Evolutionary conservation across 2,113 vertebrate species (phyloP).

Genomic region (Agapornis roseicollis): DNA sequence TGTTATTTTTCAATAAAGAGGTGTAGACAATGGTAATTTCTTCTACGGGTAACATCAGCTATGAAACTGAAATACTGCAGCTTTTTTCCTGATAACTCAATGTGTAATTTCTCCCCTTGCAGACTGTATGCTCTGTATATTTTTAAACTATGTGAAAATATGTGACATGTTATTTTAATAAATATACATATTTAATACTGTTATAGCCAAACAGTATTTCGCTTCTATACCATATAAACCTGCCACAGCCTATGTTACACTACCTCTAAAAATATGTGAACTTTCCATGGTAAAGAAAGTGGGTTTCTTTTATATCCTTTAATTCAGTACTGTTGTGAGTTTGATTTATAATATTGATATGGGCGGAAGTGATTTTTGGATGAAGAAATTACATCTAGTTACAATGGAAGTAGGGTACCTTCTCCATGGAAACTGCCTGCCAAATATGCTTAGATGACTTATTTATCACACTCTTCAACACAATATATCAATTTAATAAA

Average conservation of each 20-base stretch:
- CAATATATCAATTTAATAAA: not conserved
- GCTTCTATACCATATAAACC: not conserved
- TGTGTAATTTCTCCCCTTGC: not conserved
- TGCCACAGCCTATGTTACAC: not conserved
- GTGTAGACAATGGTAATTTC: not conserved
- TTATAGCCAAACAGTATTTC: not conserved
- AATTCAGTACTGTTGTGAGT: not conserved
- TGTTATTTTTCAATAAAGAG: conserved; percentile 11
- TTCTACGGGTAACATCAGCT: not conserved
- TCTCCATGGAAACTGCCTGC: conserved; percentile 23
- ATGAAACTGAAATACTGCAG: not conserved
- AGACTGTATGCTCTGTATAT: not conserved
- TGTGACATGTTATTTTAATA: not conserved
- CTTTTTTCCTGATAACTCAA: not conserved
- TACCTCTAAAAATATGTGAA: not conserved
- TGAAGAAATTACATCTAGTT: not conserved
- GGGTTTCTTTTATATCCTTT: not conserved
- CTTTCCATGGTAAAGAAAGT: not conserved
- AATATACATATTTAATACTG: not conserved
- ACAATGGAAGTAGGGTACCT: not conserved
- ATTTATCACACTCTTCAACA: conserved; percentile 8
- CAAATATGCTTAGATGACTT: not conserved
- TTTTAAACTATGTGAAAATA: not conserved
- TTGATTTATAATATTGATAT: conserved; percentile 3
- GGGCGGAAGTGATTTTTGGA: not conserved